Evolutionary conservation across 92 coral and sea anemone species (phyloP).

Genomic region (Virgularia gustaviana): DNA sequence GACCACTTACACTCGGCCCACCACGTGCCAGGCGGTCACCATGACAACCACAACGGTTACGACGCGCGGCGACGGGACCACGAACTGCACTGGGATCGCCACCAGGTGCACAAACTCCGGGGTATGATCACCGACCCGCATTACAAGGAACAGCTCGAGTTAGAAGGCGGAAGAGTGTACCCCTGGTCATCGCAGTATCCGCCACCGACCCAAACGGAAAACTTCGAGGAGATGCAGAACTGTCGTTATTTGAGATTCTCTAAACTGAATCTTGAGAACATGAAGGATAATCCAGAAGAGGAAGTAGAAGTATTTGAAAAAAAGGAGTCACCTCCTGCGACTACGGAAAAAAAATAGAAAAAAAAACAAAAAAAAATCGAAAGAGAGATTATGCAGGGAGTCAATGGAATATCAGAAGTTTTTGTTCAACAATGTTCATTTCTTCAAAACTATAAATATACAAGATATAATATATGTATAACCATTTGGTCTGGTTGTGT

Average conservation of each 20-base stretch:
- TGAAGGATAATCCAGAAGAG: conserved; percentile 34
- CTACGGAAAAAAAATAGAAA: no score
- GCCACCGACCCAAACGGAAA: neutral
- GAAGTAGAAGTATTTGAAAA: conserved; percentile 41
- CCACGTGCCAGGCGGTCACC: neutral
- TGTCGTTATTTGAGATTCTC: conserved; percentile 38
- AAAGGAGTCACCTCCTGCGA: neutral
- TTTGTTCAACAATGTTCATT: no score
- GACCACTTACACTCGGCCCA: neutral
- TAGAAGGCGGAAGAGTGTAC: conserved; percentile 5
- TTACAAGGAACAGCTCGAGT: conserved; percentile 32
- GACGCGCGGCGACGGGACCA: conserved; percentile 31
- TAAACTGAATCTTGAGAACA: conserved; percentile 27
- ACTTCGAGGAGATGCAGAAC: conserved; percentile 6
- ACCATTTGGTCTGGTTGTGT: no score
- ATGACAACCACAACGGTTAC: neutral
- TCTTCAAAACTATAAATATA: no score
- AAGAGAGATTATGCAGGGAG: no score
- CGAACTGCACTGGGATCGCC: conserved; percentile 36
- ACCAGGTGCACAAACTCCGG: conserved; percentile 19
- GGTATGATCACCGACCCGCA: conserved; percentile 40
- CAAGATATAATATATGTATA: no score
- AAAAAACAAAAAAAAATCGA: no score
- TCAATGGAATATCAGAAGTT: no score
- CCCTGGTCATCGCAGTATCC: conserved; percentile 23